Evolutionary conservation across 2,888 invertebrate species (phyloP).

Genomic region (Empis stercorea): DNA sequence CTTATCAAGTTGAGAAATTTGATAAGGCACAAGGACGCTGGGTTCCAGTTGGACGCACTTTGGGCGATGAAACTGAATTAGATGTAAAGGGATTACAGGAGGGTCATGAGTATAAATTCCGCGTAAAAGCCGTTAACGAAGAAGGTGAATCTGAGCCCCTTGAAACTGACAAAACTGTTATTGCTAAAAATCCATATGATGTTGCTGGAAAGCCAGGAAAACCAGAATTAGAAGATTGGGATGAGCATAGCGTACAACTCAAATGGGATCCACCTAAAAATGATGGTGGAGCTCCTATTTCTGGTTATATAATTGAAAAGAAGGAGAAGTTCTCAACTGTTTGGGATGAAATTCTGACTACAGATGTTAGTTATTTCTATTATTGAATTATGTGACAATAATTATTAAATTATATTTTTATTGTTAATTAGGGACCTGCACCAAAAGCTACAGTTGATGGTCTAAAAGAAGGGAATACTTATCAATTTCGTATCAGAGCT

Average conservation of each 20-base stretch:
- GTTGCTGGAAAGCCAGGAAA: constrained; percentile 75
- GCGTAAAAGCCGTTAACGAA: constrained; percentile 86
- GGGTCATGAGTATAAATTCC: constrained; percentile 86
- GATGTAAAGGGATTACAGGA: constrained; percentile 82
- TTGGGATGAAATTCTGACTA: constrained; percentile 75
- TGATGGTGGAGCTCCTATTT: constrained; percentile 94
- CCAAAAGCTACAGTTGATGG: constrained; percentile 75
- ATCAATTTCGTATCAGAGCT: constrained; percentile 90
- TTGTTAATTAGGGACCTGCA: constrained; percentile 46
- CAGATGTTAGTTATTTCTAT: constrained; percentile 38
- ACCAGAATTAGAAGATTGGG: constrained; percentile 80
- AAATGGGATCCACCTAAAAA: constrained; percentile 88
- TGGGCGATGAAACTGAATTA: constrained; percentile 68
- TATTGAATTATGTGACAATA: constrained; percentile 8
- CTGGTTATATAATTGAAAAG: constrained; percentile 92
- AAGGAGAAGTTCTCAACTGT: constrained; percentile 72
- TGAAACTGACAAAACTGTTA: constrained; percentile 73
- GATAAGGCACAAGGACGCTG: constrained; percentile 85
- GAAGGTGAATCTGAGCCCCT: constrained; percentile 91
- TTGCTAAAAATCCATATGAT: constrained; percentile 95
- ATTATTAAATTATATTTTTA: background rate
- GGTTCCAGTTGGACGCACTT: constrained; percentile 83
- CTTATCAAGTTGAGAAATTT: constrained; percentile 85
- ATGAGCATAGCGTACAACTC: constrained; percentile 77
- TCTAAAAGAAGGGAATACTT: constrained; percentile 78